Conservation (phyloP, 2,113 vertebrate species). For the Aptenodytes forsteri region DNA sequence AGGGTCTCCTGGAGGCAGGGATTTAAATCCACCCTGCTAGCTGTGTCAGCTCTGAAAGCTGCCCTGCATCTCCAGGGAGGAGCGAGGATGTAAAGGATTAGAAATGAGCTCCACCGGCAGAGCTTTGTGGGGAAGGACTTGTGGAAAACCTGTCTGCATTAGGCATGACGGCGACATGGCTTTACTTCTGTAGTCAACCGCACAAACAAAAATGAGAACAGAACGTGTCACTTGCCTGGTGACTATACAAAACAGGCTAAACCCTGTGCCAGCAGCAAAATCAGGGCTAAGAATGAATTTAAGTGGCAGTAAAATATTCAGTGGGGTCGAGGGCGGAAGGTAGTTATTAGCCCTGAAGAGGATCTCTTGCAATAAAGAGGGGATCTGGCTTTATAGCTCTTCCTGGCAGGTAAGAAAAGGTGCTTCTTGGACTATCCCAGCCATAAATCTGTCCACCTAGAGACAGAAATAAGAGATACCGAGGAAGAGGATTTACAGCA, state of each 20-base stretch:
- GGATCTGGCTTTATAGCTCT: background rate
- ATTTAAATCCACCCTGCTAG: background rate
- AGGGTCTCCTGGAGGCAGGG: background rate
- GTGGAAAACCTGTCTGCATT: background rate
- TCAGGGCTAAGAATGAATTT: background rate
- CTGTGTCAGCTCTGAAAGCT: background rate
- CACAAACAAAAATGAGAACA: background rate
- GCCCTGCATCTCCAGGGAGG: background rate
- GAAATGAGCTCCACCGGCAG: background rate
- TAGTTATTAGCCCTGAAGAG: background rate
- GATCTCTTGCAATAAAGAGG: background rate
- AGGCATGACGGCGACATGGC: background rate
- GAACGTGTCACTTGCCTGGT: background rate
- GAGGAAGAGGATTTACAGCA: background rate
- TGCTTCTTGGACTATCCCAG: background rate
- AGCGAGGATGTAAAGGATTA: background rate
- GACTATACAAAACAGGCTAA: slow-evolving; percentile 6
- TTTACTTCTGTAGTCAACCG: background rate
- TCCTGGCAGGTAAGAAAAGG: background rate
- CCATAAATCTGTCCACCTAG: background rate
- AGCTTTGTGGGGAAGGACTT: background rate
- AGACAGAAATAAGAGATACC: background rate
- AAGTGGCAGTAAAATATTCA: background rate
- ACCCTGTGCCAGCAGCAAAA: background rate
- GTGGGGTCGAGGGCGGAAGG: background rate